These are phyloP conservation scores for Chelonus insularis DNA, from an alignment of 1,140 invertebrate genomes.

Conservation along the genomic window DNA sequence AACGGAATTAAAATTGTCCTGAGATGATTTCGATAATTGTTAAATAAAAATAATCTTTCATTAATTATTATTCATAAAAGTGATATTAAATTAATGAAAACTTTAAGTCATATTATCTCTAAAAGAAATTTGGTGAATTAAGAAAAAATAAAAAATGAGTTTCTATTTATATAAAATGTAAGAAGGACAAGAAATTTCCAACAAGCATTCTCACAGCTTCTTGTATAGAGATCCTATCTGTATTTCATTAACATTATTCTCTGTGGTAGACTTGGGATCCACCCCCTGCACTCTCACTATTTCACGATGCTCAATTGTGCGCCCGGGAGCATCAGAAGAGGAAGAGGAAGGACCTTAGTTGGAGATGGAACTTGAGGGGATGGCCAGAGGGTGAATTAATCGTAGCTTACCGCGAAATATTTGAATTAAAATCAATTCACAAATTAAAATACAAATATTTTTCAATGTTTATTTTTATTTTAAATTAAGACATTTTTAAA, in stretches of 20 bases:
- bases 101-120: no score
- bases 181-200: conserved; percentile 30
- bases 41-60: no score
- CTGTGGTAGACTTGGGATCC: conserved; percentile 45
- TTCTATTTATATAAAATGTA: neutral
- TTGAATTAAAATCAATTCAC: neutral
- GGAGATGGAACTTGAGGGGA: neutral
- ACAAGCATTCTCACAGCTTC: conserved; percentile 28
- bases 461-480: neutral
- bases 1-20: conserved; percentile 15
- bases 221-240: conserved; percentile 59
- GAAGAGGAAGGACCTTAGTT: neutral
- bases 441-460: neutral
- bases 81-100: no score
- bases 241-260: conserved; percentile 63
- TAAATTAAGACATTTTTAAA: neutral
- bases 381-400: conserved; percentile 7
- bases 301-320: conserved; percentile 36
- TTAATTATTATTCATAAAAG: no score
- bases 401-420: neutral
- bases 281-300: conserved; percentile 24
- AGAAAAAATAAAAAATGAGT: neutral
- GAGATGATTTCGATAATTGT: no score
- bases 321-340: conserved; percentile 27
- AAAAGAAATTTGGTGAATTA: no score